Evolutionary conservation across 2,113 vertebrate species (phyloP), one percentile per base, ranked within the genome.

Genomic region (Isurus oxyrinchus): DNA sequence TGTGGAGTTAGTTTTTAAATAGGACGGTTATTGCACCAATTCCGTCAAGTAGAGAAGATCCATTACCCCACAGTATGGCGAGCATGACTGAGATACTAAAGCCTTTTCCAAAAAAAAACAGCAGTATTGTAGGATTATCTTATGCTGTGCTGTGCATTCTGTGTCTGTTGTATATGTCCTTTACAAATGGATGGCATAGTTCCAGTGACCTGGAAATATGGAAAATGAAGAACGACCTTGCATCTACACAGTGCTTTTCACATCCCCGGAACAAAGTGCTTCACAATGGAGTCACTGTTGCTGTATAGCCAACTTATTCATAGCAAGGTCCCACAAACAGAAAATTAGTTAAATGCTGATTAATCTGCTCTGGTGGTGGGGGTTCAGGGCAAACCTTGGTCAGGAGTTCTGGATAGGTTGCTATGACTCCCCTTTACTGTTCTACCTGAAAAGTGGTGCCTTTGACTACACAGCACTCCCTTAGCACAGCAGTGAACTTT

Each of bases 1-100:
- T 94, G 90, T 63, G 59, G 59, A 63, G 59, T 40, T 94, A 40
- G 90, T 94, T 94, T 94, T 94, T 94, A 94, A 94, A 63, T 40
- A 40, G 90, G 44, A 31, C 40, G 7, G 59, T 94, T 94, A 66
- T 40, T 94, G 59, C 57, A 63, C 90, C 90, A 63, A 44, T 94
- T 94, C 59, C 59, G n/a, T 94, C 90, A 63, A 63, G 59, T 63
- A 59, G 5, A 63, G 35, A 94, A 66, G 90, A 94, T 63, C 16
- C 59, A 94, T 94, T 94, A 40, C n/a, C 40, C 90, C 19, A 8
- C 35, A 40, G 59, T 10, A 40, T 16, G 19, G 90, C 90, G 40
- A 94, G 61, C 90, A 63, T 94, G 90, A 66, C 90, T 63, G 16
- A 63, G 57, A 40, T 94, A 66, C 59, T 94, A 94, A 63, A 94